Evolutionary conservation across 2,888 invertebrate genomes (phyloP).

Genomic region (Drosophila pseudotalamancana): DNA sequence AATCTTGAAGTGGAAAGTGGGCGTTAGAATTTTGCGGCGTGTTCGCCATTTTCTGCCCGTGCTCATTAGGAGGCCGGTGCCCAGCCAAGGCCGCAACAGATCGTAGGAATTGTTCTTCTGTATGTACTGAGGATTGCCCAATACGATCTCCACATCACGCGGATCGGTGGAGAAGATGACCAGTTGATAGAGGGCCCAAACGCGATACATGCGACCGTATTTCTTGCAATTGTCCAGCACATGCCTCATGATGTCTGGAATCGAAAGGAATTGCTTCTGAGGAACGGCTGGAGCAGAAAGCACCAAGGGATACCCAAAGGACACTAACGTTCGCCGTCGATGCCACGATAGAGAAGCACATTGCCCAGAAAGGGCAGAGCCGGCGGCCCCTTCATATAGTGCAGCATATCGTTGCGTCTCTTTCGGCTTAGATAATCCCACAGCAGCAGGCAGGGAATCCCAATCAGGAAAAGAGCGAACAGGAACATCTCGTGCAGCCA

Average conservation of each 20-base stretch:
- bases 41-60: background rate
- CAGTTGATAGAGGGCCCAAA: background rate
- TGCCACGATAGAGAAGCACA: constrained; percentile 64
- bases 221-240: no score
- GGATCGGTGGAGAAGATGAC: background rate
- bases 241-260: no score
- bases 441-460: constrained; percentile 43
- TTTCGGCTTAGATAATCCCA: constrained; percentile 74
- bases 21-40: background rate
- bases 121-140: background rate
- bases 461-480: no score
- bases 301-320: background rate
- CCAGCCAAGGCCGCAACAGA: no score
- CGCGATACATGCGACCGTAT: background rate
- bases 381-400: constrained; percentile 70
- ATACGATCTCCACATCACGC: background rate
- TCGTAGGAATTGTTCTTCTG: no score
- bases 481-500: no score
- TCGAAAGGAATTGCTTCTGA: no score
- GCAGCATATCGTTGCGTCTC: constrained; percentile 63
- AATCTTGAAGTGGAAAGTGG: background rate
- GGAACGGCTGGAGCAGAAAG: constrained; percentile 74
- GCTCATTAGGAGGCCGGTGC: background rate
- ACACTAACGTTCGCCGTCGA: constrained; percentile 74
- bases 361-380: constrained; percentile 72